These are phyloP conservation scores for Podarcis muralis DNA, from an alignment of 2,113 vertebrate species.

Conservation along the genomic window DNA sequence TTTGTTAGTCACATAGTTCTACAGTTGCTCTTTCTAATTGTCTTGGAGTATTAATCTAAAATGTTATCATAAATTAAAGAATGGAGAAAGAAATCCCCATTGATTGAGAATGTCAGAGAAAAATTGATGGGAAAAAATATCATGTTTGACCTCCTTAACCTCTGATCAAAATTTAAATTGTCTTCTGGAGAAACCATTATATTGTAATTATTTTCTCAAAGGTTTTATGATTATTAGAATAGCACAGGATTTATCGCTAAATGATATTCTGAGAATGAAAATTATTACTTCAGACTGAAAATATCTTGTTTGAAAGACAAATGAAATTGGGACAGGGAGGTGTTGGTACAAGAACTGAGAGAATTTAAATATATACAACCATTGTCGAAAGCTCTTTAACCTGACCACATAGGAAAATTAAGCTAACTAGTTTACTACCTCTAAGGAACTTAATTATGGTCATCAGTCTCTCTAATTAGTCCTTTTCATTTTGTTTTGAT, in stretches of 20 bases:
- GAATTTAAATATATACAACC: neutral
- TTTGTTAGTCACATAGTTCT: neutral
- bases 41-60: constrained; percentile 30
- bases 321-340: neutral
- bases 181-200: constrained; percentile 53
- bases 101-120: constrained; percentile 16
- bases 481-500: constrained; percentile 39
- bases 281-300: constrained; percentile 34
- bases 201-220: constrained; percentile 65
- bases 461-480: constrained; percentile 48
- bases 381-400: constrained; percentile 14
- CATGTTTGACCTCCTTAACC: constrained; percentile 46
- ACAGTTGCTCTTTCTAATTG: constrained; percentile 11
- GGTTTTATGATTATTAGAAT: constrained; percentile 57
- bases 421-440: neutral
- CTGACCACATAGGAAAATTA: neutral
- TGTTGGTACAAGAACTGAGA: neutral
- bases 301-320: constrained; percentile 39
- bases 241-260: constrained; percentile 40
- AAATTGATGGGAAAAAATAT: constrained; percentile 36
- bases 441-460: constrained; percentile 39
- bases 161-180: constrained; percentile 58
- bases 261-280: constrained; percentile 48
- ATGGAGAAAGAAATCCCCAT: constrained; percentile 24
- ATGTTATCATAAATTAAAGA: constrained; percentile 26